Conservation (phyloP, 2,888 invertebrate genomes). For the Metacarcinus magister region DNA sequence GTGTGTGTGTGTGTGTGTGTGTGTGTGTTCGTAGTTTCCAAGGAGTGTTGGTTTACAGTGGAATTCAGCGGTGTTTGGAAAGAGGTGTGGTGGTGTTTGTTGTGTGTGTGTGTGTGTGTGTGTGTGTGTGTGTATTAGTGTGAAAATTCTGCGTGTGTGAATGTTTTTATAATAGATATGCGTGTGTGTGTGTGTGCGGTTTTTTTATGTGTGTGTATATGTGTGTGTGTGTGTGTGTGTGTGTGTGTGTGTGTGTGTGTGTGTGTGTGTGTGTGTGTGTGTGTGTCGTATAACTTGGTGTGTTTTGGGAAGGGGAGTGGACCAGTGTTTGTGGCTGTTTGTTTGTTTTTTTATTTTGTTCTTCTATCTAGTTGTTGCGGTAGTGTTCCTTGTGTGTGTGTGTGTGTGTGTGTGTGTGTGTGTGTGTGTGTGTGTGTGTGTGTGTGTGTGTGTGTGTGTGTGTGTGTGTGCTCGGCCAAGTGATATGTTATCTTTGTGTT, state of each 20-base stretch:
- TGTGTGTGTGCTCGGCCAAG: no score
- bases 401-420: not conserved
- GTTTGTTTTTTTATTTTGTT: not conserved
- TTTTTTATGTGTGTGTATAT: not conserved
- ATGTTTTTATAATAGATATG: not conserved
- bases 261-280: slow-evolving; percentile 21
- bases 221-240: slow-evolving; percentile 4
- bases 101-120: no score
- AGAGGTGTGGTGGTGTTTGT: not conserved
- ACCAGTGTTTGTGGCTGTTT: not conserved
- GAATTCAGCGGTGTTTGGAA: not conserved
- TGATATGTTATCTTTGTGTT: no score
- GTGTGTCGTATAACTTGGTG: not conserved
- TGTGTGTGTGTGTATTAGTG: not conserved
- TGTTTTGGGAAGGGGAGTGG: not conserved
- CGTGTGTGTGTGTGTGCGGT: not conserved
- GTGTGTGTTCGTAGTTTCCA: not conserved
- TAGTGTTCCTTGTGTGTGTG: not conserved
- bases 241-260: not conserved
- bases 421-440: no score
- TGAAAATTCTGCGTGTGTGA: not conserved
- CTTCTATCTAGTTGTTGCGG: not conserved
- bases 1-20: slow-evolving; percentile 41
- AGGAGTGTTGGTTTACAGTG: not conserved
- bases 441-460: no score